Percentiles rank a stretch among this genome's conserved stretches.
These are phyloP conservation scores for Unio delphinus DNA, from an alignment of 2,888 invertebrate genomes.

Conservation along the genomic window DNA sequence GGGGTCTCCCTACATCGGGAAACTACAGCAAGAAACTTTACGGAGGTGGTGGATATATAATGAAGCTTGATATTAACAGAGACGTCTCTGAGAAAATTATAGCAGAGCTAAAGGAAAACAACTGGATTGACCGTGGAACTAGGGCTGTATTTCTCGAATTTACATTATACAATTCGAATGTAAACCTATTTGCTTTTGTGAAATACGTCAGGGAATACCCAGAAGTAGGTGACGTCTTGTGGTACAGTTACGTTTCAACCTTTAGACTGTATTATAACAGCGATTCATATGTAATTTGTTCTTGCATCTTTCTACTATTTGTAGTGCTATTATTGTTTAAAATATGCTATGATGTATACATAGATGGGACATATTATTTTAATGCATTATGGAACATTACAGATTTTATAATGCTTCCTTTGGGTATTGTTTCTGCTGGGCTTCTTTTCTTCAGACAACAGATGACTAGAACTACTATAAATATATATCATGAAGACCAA, in stretches of 20 bases:
- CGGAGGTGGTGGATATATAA: too few species aligned
- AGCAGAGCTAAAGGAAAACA: too few species aligned
- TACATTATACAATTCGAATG: too few species aligned
- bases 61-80: too few species aligned
- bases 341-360: neutral
- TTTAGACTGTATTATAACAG: slow-evolving; percentile 14
- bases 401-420: neutral
- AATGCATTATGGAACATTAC: slow-evolving; percentile 2
- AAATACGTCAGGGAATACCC: slow-evolving; percentile 11
- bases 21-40: too few species aligned
- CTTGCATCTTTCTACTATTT: slow-evolving; percentile 1
- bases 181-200: neutral
- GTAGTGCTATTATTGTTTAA: neutral
- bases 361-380: neutral
- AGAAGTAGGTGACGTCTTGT: slow-evolving; percentile 7
- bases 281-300: slow-evolving; percentile 9
- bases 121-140: too few species aligned
- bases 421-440: neutral
- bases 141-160: too few species aligned
- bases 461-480: slow-evolving; percentile 1
- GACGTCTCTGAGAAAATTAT: too few species aligned
- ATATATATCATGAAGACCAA: slow-evolving; percentile 1
- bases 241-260: slow-evolving; percentile 3
- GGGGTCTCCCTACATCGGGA: too few species aligned
- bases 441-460: neutral